Percentiles rank a stretch among this genome's conserved stretches.
Evolutionary conservation across 92 coral and sea anemone genomes (phyloP).

Genomic region (Zoanthus sansibaricus): DNA sequence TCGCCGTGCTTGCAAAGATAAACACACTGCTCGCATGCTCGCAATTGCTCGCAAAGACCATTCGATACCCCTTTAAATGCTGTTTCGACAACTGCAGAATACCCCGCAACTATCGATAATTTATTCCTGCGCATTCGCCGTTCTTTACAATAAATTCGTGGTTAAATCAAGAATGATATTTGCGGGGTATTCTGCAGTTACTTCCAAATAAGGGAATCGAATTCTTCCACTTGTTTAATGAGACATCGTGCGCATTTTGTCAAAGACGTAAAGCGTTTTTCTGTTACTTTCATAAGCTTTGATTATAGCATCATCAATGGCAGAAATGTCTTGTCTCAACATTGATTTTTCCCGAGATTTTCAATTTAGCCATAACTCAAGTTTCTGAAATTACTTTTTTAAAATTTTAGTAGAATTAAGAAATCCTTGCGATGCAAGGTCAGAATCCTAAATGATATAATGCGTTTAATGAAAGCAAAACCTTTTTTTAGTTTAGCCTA

Average conservation of each 20-base stretch:
- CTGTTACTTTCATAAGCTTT: conserved; percentile 38
- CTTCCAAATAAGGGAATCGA: conserved; percentile 9
- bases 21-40: too few relatives aligned
- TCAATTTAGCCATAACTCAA: conserved; percentile 6
- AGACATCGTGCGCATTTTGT: conserved; percentile 25
- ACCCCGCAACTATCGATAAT: too few relatives aligned
- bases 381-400: neutral
- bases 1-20: too few relatives aligned
- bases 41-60: too few relatives aligned
- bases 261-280: conserved; percentile 11
- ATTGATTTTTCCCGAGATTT: neutral
- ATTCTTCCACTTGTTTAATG: conserved; percentile 18
- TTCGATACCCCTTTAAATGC: too few relatives aligned
- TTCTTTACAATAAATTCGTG: too few relatives aligned
- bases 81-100: too few relatives aligned
- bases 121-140: too few relatives aligned
- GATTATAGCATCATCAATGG: conserved; percentile 20
- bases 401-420: neutral
- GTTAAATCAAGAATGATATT: neutral
- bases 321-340: neutral
- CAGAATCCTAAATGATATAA: too few relatives aligned
- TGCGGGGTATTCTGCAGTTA: neutral
- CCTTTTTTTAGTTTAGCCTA: too few relatives aligned
- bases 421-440: too few relatives aligned
- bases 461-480: too few relatives aligned